Conservation (phyloP, 2,888 invertebrate species). For the Vanessa cardui region DNA sequence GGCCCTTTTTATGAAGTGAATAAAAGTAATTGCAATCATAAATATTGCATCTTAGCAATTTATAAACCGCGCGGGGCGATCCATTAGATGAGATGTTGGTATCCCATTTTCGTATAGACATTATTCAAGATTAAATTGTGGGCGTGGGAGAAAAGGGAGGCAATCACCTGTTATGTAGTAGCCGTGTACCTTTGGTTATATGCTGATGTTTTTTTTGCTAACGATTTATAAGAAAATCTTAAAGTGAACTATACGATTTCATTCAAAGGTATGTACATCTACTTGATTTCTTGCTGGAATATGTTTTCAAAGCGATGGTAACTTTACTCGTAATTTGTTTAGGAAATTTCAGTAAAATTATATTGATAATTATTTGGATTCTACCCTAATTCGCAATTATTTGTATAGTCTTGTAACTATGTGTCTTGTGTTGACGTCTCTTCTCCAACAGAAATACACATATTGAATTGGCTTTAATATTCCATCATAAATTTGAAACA, state of each 20-base stretch:
- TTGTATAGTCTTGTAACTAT: too few species aligned
- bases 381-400: too few species aligned
- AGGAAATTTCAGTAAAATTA: too few species aligned
- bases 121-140: slow-evolving; percentile 48
- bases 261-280: not conserved
- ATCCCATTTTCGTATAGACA: slow-evolving; percentile 59
- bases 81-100: slow-evolving; percentile 62
- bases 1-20: slow-evolving; percentile 21
- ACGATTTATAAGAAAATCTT: not conserved
- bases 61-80: slow-evolving; percentile 59
- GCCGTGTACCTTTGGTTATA: not conserved
- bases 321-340: too few species aligned
- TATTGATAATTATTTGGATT: too few species aligned
- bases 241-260: not conserved
- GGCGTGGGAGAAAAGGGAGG: slow-evolving; percentile 49
- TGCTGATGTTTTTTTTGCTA: not conserved
- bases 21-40: slow-evolving; percentile 70
- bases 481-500: too few species aligned
- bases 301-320: too few species aligned
- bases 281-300: too few species aligned
- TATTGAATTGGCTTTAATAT: too few species aligned
- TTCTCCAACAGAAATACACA: too few species aligned
- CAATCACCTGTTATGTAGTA: slow-evolving; percentile 28
- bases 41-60: slow-evolving; percentile 67
- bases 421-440: too few species aligned